Evolutionary conservation across 1,140 invertebrate species (phyloP).

Genomic region (Euwallacea similis): DNA sequence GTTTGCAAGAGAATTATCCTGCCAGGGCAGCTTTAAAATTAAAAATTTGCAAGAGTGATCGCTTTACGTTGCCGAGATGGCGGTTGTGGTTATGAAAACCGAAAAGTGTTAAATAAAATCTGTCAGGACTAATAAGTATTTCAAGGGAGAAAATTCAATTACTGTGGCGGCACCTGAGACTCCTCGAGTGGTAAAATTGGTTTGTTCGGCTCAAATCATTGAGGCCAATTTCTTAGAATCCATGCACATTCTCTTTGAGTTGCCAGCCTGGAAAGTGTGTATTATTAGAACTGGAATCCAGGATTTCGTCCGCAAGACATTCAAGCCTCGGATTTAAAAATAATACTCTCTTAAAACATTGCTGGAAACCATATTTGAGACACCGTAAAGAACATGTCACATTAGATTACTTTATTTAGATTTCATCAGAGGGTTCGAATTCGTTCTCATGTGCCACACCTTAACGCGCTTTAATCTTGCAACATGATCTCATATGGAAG

Average conservation of each 20-base stretch:
- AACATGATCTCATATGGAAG: not conserved
- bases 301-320: constrained; percentile 18
- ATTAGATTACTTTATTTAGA: too few species aligned
- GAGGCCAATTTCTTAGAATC: not conserved
- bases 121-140: not conserved
- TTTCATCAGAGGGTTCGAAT: too few species aligned
- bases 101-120: not conserved
- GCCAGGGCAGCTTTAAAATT: too few species aligned
- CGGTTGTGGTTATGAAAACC: too few species aligned
- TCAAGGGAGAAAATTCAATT: not conserved
- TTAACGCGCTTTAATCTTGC: too few species aligned
- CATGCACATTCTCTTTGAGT: not conserved
- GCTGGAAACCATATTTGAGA: constrained; percentile 27
- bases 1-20: too few species aligned
- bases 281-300: constrained; percentile 26
- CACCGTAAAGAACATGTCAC: constrained; percentile 13
- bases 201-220: not conserved
- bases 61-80: too few species aligned
- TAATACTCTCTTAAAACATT: constrained; percentile 2
- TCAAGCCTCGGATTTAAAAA: constrained; percentile 27
- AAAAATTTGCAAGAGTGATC: too few species aligned
- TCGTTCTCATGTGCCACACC: too few species aligned
- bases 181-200: not conserved
- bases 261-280: constrained; percentile 7
- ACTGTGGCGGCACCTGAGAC: not conserved